Conservation (phyloP, 2,797 vertebrate species). For the Champsocephalus gunnari region DNA sequence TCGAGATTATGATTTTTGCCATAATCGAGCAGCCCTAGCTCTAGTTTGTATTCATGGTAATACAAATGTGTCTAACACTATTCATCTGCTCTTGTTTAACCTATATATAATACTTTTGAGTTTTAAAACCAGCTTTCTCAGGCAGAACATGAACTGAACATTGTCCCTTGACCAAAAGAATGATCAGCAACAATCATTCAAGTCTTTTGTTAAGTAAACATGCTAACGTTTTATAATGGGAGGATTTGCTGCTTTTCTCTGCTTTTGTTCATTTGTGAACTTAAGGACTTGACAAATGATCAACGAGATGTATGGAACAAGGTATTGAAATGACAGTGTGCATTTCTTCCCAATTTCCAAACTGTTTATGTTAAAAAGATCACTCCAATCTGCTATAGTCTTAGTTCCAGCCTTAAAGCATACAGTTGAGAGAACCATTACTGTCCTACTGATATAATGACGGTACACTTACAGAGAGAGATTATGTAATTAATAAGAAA, state of each 20-base stretch:
- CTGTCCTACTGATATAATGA: constrained; percentile 29
- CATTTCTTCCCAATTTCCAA: background rate
- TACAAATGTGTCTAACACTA: background rate
- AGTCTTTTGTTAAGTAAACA: background rate
- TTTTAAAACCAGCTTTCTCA: background rate
- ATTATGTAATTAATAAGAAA: constrained; percentile 39
- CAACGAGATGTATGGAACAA: background rate
- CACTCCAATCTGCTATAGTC: background rate
- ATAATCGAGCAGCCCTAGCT: background rate
- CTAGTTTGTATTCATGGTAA: background rate
- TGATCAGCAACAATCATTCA: background rate
- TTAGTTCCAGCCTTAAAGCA: background rate
- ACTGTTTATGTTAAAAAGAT: background rate
- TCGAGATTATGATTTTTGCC: too few relatives aligned
- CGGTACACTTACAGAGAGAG: constrained; percentile 24
- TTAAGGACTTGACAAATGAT: too few relatives aligned
- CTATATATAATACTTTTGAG: background rate
- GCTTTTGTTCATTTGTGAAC: too few relatives aligned
- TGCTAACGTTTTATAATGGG: background rate
- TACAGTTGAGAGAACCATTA: background rate
- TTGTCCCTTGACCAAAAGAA: background rate
- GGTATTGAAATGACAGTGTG: background rate
- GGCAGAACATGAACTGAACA: too few relatives aligned
- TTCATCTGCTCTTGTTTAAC: background rate
- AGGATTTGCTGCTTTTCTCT: background rate